Evolutionary conservation across 2,797 vertebrate species (phyloP).

Genomic region (Melanotaenia nigrans): DNA sequence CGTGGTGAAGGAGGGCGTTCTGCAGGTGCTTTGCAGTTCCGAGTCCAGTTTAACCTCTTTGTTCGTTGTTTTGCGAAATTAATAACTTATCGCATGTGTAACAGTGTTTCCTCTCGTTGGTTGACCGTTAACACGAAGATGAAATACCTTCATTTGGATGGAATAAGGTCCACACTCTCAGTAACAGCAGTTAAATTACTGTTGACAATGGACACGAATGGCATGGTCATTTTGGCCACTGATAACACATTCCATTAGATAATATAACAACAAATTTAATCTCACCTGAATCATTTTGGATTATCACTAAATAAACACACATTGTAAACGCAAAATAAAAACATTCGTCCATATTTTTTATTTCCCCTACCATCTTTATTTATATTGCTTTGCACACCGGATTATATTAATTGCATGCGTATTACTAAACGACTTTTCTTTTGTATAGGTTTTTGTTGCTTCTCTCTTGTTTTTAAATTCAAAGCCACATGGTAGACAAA

Average conservation of each 20-base stretch:
- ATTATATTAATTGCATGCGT: neutral
- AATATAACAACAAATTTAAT: neutral
- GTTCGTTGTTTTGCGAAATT: neutral
- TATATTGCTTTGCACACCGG: neutral
- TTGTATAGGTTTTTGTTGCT: neutral
- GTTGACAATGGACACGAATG: neutral
- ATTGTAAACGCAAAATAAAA: neutral
- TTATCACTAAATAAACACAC: neutral
- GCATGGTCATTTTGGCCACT: neutral
- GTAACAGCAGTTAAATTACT: neutral
- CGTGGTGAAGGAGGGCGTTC: conserved; percentile 57
- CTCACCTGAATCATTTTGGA: neutral
- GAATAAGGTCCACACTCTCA: neutral
- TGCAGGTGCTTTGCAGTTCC: conserved; percentile 52
- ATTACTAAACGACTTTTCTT: neutral
- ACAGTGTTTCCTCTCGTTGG: neutral
- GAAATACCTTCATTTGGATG: neutral
- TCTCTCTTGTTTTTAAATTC: neutral
- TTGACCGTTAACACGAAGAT: neutral
- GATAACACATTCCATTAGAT: neutral
- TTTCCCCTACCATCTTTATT: neutral
- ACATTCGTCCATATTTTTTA: neutral
- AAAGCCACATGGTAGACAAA: neutral
- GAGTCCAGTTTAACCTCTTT: neutral
- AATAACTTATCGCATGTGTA: neutral